Percentiles rank a stretch among this genome's conserved stretches.
These are phyloP conservation scores for Zaprionus obscuricornis DNA, from an alignment of 2,888 invertebrate genomes.

Conservation along the genomic window DNA sequence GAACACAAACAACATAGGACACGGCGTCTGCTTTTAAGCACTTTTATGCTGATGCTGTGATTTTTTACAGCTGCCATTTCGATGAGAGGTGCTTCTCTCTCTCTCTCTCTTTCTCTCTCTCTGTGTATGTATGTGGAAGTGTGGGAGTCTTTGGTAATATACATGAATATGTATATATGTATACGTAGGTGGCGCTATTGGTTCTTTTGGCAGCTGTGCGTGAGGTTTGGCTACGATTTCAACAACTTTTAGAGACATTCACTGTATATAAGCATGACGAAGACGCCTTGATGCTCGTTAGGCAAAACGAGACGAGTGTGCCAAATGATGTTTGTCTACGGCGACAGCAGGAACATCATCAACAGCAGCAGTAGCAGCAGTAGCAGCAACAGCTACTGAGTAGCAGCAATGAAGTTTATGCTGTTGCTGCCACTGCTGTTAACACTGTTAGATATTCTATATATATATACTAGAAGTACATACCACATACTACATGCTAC, in stretches of 20 bases:
- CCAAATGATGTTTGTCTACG: slow-evolving; percentile 74
- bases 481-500: too few species aligned
- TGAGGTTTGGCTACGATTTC: slow-evolving; percentile 46
- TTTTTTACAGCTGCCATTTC: slow-evolving; percentile 79
- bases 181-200: slow-evolving; percentile 1
- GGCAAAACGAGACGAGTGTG: slow-evolving; percentile 54
- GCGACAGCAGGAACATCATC: slow-evolving; percentile 27
- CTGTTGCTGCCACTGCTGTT: not conserved
- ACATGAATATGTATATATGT: too few species aligned
- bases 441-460: not conserved
- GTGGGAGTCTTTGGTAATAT: too few species aligned
- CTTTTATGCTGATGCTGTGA: slow-evolving; percentile 79
- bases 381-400: slow-evolving; percentile 12
- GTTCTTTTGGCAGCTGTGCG: slow-evolving; percentile 55
- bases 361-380: not conserved
- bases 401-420: slow-evolving; percentile 20
- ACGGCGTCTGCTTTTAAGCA: slow-evolving; percentile 73
- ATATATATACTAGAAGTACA: slow-evolving; percentile 4
- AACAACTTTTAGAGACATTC: slow-evolving; percentile 52
- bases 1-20: slow-evolving; percentile 49
- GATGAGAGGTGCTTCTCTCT: slow-evolving; percentile 15
- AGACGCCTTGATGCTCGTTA: slow-evolving; percentile 66
- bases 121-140: too few species aligned
- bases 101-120: not conserved
- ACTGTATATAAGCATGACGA: slow-evolving; percentile 52